phyloP scores from a whole-genome alignment of 2,113 vertebrate species.

The Oryzias celebensis region DNA sequence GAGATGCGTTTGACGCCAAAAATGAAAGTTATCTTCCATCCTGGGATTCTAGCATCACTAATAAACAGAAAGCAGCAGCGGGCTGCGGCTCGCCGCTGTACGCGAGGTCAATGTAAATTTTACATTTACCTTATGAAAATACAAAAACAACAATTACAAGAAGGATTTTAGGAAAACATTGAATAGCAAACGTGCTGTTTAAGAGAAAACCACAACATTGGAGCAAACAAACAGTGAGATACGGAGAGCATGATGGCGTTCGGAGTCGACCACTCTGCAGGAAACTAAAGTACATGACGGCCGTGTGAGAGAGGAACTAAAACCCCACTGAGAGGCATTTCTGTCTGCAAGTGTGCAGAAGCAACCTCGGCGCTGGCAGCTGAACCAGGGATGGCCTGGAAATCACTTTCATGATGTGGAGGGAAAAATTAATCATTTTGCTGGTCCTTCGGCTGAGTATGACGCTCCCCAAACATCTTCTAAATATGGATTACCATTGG shows the following conservation, averaged over 20 bases:
- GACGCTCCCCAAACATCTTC: not conserved
- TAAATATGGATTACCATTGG: not conserved
- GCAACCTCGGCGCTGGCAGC: conserved; percentile 7
- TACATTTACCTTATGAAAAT: too few species aligned
- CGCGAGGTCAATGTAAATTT: too few species aligned
- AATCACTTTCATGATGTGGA: too few species aligned
- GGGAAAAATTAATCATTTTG: not conserved
- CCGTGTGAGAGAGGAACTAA: conserved; percentile 52
- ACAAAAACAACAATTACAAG: too few species aligned
- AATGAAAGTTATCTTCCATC: too few species aligned
- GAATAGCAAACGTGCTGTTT: too few species aligned
- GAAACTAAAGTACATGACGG: conserved; percentile 32
- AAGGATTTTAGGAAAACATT: too few species aligned
- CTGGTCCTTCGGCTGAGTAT: not conserved
- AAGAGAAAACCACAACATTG: too few species aligned
- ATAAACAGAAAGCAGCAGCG: too few species aligned
- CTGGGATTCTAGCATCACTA: too few species aligned
- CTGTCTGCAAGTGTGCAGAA: conserved; percentile 2
- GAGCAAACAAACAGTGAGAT: not conserved
- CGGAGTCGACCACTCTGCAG: not conserved
- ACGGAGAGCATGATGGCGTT: not conserved
- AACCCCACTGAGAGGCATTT: conserved; percentile 38
- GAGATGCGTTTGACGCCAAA: too few species aligned
- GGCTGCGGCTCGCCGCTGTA: too few species aligned
- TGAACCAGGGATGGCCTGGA: not conserved